Base-by-base conservation (phyloP, 2,113 vertebrate species). In the Gulo gulo region DNA sequence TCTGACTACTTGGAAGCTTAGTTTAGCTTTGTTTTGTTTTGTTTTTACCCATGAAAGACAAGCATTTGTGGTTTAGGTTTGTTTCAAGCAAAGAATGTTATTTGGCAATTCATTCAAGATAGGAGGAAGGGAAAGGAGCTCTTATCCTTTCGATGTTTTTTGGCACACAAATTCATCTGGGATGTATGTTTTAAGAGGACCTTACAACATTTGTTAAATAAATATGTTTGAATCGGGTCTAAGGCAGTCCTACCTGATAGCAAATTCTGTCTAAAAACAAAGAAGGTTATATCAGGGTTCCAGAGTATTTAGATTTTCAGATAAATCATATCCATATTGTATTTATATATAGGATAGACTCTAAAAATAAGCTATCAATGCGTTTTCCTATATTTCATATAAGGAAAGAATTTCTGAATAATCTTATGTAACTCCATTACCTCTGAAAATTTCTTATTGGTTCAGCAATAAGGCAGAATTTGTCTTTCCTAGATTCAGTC, bases 391-490 rank as follows among this genome's bases (percentile, higher is more conserved):
- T 74, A 65, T 31, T 90, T 97, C 29, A 93, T 96, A 57, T 34
- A 84, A 92, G 47, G n/a, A 88, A 79, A 94, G 93, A 94, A 82
- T 98, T 95, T 92, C 74, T 97, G 84, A 84, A 91, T 71, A 96
- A 93, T 74, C 81, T 96, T 90, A 67, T 1, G 0, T 88, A 98
- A 93, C 80, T 97, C 42, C 31, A 18, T 91, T 91, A 97, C 87
- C 76, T 90, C 93, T 63, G 36, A 96, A 84, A 29, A 92, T 91
- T 97, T 92, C 87, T 90, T 88, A 81, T 85, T 97, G 96, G 83
- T 96, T 96, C 84, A 97, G 55, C 88, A 96, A 74, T 95, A 90
- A 96, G 80, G 87, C 71, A 78, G 90, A 96, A 96, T 97, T 96
- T 96, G 87, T 97, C 74, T 93, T 97, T 94, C 55, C 55, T 92